These are phyloP conservation scores for Onchidella celtica DNA, from an alignment of 2,888 invertebrate species.

Conservation along the genomic window DNA sequence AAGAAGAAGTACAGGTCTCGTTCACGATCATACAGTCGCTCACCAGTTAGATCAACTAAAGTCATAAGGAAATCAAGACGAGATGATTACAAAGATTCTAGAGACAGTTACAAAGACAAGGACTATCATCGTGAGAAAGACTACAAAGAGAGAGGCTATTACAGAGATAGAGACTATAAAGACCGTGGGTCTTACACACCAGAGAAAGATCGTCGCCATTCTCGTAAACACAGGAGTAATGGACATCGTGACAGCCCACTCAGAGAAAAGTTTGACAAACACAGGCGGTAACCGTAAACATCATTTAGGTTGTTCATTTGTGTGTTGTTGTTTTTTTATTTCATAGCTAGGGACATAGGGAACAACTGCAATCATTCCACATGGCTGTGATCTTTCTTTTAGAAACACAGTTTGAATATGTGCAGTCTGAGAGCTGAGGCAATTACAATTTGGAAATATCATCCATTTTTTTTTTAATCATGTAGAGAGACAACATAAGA, in stretches of 20 bases:
- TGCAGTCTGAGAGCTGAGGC: too few species aligned
- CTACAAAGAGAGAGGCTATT: constrained; percentile 36
- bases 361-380: constrained; percentile 13
- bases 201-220: constrained; percentile 63
- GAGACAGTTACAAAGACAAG: constrained; percentile 44
- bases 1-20: constrained; percentile 57
- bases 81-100: constrained; percentile 27
- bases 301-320: too few species aligned
- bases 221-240: constrained; percentile 66
- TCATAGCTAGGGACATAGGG: not conserved
- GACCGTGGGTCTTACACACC: constrained; percentile 56
- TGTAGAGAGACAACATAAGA: too few species aligned
- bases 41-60: constrained; percentile 56
- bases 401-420: not conserved
- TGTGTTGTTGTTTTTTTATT: too few species aligned
- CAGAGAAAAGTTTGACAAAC: constrained; percentile 56
- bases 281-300: constrained; percentile 29
- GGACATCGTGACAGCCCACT: constrained; percentile 63
- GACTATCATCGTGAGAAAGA: constrained; percentile 35
- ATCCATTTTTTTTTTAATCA: too few species aligned
- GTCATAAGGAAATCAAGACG: constrained; percentile 40
- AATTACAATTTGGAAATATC: too few species aligned
- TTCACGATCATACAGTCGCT: constrained; percentile 61
- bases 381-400: not conserved
- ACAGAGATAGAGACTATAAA: constrained; percentile 50